Base-by-base conservation (phyloP, 2,888 invertebrate species). In the Adelognathus sp. region DNA sequence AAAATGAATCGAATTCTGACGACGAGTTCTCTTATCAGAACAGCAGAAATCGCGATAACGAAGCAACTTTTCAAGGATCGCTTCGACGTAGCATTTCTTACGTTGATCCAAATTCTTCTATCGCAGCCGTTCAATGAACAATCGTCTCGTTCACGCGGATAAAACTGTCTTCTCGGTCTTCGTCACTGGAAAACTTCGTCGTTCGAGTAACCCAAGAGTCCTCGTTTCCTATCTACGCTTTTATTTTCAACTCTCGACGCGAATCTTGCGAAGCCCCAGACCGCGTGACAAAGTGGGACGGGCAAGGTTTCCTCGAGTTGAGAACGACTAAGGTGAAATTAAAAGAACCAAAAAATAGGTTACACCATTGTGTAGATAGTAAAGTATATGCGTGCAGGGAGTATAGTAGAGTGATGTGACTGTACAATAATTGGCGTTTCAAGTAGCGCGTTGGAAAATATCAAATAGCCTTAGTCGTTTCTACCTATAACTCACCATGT, bases 1-100 rank as follows among this genome's bases (percentile, higher is more conserved):
- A 60, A 72, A 31, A 67, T 72, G 46, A 46, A 78, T 58, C 50
- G 69, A 70, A 78, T 70, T 78, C 70, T 66, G 66, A 60, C 70
- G 70, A 64, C 50, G 70, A 46, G 46, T 21, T 56, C 63, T 66
- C 16, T 61, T 36, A 67, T 56, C 67, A 16, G 33, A 14, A 4
- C 31, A 21, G 27, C 24, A 2, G 39, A 50, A 27, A 21, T 6
- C 46, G 3, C 46, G 4, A 24, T 24, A 11, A 44, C 14, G 7
- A 21, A 36, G 24, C 9, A 61, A 24, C 73, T 64, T 64, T 56
- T 41, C 60, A 52, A 58, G 29, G 58, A 63, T 69, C 7, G n/a
- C 14, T 46, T 67, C 36, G 44, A 69, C 29, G 60, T 70, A 63
- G 44, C 7, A 70, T 66, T 52, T 74, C 66, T 39, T 50, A n/a